A percentile compares a stretch with the other conserved stretches of the same genome.
Evolutionary conservation across 2,113 vertebrate genomes (phyloP).

Genomic region (Gavialis gangeticus): DNA sequence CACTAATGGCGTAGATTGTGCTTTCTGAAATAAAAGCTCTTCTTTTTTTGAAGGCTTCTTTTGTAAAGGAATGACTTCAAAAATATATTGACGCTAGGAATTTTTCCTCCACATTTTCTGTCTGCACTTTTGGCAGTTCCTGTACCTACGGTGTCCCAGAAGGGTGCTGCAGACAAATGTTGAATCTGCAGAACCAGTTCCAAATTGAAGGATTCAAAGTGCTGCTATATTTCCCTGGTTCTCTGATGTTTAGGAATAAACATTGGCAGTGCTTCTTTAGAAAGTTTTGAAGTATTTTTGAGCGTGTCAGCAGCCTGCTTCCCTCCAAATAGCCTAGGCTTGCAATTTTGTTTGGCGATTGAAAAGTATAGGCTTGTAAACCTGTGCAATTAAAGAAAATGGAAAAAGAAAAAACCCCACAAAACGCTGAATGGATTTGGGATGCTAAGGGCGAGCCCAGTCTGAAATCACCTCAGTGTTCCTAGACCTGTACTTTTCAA

Average conservation of each 20-base stretch:
- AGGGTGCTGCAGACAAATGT: constrained; percentile 69
- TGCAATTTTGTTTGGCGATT: constrained; percentile 38
- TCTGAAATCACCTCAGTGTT: neutral
- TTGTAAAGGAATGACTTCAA: constrained; percentile 20
- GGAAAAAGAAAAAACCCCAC: neutral
- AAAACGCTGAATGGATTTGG: neutral
- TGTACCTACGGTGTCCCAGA: constrained; percentile 61
- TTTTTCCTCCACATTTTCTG: constrained; percentile 46
- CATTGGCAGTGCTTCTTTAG: constrained; percentile 72
- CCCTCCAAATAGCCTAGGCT: constrained; percentile 19
- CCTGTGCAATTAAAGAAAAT: constrained; percentile 7
- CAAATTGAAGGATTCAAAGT: constrained; percentile 65
- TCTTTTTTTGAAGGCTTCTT: constrained; percentile 18
- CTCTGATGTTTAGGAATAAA: constrained; percentile 79
- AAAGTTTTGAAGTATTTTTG: constrained; percentile 50
- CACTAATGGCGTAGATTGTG: neutral
- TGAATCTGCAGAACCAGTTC: constrained; percentile 74
- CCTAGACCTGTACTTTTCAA: neutral
- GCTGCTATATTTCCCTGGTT: constrained; percentile 66
- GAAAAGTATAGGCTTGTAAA: constrained; percentile 56
- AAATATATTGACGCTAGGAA: constrained; percentile 23
- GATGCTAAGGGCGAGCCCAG: neutral
- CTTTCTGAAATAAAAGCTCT: neutral
- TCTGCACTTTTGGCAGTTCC: constrained; percentile 69
- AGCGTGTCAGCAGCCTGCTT: constrained; percentile 48